Base-by-base conservation (phyloP, 2,113 vertebrate species). In the Xenopus laevis region DNA sequence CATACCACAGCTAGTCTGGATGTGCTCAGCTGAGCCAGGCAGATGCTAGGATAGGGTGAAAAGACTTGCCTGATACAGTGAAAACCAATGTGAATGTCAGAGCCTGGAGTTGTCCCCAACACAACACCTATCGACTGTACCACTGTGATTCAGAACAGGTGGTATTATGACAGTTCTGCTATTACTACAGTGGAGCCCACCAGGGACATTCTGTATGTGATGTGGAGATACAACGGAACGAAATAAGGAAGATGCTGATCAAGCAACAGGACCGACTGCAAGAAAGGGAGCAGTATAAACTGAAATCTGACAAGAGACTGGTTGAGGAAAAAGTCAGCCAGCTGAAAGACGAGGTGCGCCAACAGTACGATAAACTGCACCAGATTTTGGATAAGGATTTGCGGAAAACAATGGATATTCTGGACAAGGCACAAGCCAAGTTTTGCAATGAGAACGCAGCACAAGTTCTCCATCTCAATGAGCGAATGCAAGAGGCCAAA, bases 301-400 rank as follows among this genome's bases (percentile, higher is more conserved):
- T n/a, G n/a, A n/a, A n/a, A n/a, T n/a, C n/a, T n/a, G n/a, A n/a
- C n/a, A n/a, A n/a, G n/a, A n/a, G n/a, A n/a, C n/a, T n/a, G n/a
- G n/a, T n/a, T n/a, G n/a, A 99, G 97, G 97, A 98, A 86, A 93
- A 97, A 71, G 96, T 99, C 82, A 95, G 88, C 82, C 95, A 98
- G 83, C 93, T 99, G 81, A 98, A 98, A 77, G 96, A 98, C 0
- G 97, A 99, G 82, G 97, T 98, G 74, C 93, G 96, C 66, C 83
- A 97, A 81, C 97, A 99, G 85, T 99, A 98, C 0, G 96, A 98
- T 89, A 95, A 96, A 80, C 95, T 99, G 94, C 96, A 98, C 86
- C 96, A 99, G 87, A 92, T 99, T 78, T 86, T 99, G 83, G 97
- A 99, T 0, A 96, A 99, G 80, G 97, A 99, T 80, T 86, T 99